These are phyloP conservation scores for Mormyrus iriodes DNA, from an alignment of 2,113 vertebrate species.

Conservation along the genomic window DNA sequence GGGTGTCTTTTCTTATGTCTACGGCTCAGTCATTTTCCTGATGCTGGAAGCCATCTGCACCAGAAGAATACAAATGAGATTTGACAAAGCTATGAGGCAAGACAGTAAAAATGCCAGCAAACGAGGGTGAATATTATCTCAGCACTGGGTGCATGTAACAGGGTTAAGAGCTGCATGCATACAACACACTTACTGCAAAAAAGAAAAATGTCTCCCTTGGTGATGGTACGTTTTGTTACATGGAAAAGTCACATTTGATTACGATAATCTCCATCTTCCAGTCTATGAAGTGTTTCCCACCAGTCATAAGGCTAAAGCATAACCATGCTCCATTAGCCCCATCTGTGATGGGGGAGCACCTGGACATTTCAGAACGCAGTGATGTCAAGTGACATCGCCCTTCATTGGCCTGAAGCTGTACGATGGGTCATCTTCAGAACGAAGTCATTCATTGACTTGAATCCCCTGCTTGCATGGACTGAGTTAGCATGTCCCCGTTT, in stretches of 20 bases:
- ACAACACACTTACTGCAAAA: neutral
- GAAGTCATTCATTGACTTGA: neutral
- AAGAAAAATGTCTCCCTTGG: too few relatives aligned
- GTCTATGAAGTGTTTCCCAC: neutral
- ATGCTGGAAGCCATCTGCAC: neutral
- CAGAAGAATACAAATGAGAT: neutral
- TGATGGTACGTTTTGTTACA: neutral
- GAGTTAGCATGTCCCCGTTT: neutral
- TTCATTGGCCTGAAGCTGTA: neutral
- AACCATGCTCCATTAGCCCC: neutral
- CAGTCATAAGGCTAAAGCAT: neutral
- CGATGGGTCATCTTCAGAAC: neutral
- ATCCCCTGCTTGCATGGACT: neutral
- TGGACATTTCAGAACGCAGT: neutral
- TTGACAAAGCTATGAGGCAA: neutral
- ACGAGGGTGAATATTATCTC: neutral
- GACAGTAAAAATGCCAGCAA: neutral
- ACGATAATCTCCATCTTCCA: neutral
- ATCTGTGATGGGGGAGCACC: neutral
- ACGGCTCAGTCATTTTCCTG: constrained; percentile 6
- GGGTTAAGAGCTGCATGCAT: neutral
- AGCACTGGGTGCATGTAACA: neutral
- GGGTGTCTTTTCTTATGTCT: neutral
- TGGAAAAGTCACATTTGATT: neutral
- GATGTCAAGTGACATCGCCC: neutral